phyloP scores from a whole-genome alignment of 2,888 invertebrate species.

The Psylliodes chrysocephalus region DNA sequence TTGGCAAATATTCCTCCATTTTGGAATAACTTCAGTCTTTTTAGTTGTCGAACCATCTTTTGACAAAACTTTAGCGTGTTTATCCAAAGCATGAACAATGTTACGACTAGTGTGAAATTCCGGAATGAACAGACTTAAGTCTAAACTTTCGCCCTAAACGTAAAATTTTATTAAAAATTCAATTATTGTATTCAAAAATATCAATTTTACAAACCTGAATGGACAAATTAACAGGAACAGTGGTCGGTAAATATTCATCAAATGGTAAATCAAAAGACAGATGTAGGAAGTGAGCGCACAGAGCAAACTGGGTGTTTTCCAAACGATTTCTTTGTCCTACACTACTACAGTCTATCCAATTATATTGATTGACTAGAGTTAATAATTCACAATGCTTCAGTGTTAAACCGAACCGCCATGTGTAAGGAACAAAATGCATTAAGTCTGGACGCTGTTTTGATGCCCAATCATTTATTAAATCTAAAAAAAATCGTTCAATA shows the following conservation, averaged over 20 bases:
- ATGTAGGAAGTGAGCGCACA: constrained; percentile 93
- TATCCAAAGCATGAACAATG: constrained; percentile 84
- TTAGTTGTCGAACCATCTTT: constrained; percentile 74
- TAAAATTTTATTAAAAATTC: too few relatives aligned
- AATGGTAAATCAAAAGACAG: constrained; percentile 95
- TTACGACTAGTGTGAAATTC: constrained; percentile 90
- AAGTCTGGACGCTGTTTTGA: constrained; percentile 93
- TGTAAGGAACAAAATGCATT: constrained; percentile 95
- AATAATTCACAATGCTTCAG: constrained; percentile 96
- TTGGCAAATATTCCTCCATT: constrained; percentile 87
- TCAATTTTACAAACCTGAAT: constrained; percentile 72
- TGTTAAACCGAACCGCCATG: constrained; percentile 91
- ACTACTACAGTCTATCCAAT: constrained; percentile 98
- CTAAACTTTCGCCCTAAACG: constrained; percentile 85
- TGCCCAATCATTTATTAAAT: constrained; percentile 96
- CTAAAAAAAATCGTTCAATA: constrained; percentile 65
- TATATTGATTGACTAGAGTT: constrained; percentile 93
- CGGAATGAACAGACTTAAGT: constrained; percentile 89
- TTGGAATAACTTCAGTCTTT: constrained; percentile 68
- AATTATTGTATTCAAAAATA: neutral
- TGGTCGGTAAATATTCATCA: constrained; percentile 91
- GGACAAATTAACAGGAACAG: constrained; percentile 90
- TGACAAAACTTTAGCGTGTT: constrained; percentile 87
- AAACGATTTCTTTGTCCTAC: constrained; percentile 75
- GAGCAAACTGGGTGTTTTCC: constrained; percentile 93